Conservation (phyloP, 2,113 vertebrate genomes). For the Marmota monax region DNA sequence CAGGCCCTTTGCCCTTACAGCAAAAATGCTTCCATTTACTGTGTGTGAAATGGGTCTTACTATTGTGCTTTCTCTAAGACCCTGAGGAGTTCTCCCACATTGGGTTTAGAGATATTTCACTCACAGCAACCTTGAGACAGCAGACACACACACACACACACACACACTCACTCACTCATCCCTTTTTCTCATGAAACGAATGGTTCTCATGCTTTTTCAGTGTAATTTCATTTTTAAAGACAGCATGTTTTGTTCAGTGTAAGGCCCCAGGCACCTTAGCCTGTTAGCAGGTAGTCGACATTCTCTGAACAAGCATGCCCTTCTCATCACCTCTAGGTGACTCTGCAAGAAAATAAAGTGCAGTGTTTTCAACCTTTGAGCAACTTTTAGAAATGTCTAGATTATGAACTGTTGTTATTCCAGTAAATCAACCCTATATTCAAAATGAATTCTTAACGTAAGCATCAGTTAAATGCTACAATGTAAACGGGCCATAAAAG, state of each 20-base stretch:
- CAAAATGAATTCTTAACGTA: background rate
- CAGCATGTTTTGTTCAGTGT: background rate
- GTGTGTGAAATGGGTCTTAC: background rate
- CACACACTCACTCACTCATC: no score
- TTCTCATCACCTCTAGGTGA: no score
- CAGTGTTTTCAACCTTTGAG: background rate
- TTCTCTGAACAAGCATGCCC: background rate
- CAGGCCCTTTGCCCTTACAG: background rate
- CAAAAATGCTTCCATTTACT: no score
- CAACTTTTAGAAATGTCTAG: background rate
- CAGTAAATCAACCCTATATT: background rate
- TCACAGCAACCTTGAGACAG: background rate
- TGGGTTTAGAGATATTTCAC: background rate
- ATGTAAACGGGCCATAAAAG: background rate
- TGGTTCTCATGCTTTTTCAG: background rate
- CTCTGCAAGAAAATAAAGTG: background rate
- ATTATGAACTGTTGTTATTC: background rate
- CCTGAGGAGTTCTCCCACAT: background rate
- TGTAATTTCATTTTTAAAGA: background rate
- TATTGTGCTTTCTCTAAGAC: background rate
- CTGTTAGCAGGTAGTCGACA: background rate
- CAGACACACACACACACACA: background rate
- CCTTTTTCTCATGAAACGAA: background rate
- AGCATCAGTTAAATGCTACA: background rate
- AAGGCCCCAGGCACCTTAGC: background rate